Evolutionary conservation across 2,113 vertebrate genomes (phyloP), one percentile per base, ranked within the genome.

Genomic region (Pao palembangensis): DNA sequence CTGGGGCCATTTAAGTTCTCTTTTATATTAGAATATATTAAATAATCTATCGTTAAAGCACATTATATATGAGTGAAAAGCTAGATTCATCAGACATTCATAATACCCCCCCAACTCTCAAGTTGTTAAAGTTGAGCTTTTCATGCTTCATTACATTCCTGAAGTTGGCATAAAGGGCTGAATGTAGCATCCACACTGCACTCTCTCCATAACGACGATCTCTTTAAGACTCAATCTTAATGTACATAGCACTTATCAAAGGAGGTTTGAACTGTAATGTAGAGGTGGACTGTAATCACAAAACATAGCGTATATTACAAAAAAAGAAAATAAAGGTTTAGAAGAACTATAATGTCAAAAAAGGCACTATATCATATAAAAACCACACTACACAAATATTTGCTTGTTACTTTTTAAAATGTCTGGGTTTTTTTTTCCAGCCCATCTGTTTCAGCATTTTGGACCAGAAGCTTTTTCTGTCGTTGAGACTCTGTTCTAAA

Each of bases 131-230:
- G 50, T 70, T 17, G 68, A 65, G 69, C 61, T 61, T 65, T 74
- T 51, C 71, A 73, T 79, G 76, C 77, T 87, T 88, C 78, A 84
- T 79, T 80, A 88, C 84, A 88, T 88, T 88, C 87, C 87, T 76
- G 68, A 79, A 78, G 81, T 66, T 73, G 78, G 64, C 77, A 77
- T 59, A 88, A 44, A 88, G 85, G 87, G 88, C 85, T 88, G 82
- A 76, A 87, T 75, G 81, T 86, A 88, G 83, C 79, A 76, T 82
- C 52, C 65, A 75, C 57, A 72, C 54, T 52, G 61, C 67, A 73
- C 71, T 31, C 28, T 5, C 5, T 8, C 28, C 28, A 31, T 6
- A 31, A 31, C 28, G 28, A 31, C 6, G 3, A 31, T 31, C 28
- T 28, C 3, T 3, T 28, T 28, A n/a, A 28, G 25, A 28, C 3